These are phyloP conservation scores for Ectemnius cavifrons DNA, from an alignment of 2,888 invertebrate genomes.

Conservation along the genomic window DNA sequence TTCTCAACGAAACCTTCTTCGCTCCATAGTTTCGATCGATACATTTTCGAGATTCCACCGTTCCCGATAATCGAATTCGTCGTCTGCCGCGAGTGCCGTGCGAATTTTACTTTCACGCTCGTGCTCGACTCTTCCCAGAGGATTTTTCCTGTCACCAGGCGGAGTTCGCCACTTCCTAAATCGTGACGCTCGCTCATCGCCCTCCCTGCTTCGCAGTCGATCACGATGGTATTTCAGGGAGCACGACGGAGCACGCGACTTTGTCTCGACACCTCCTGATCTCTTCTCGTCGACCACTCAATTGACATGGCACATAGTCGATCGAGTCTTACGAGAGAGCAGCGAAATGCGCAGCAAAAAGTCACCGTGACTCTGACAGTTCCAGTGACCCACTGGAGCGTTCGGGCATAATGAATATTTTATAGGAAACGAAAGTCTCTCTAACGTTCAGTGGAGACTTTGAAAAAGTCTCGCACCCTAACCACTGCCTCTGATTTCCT, in stretches of 20 bases:
- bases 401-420: slow-evolving; percentile 57
- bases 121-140: slow-evolving; percentile 33
- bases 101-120: slow-evolving; percentile 51
- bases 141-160: slow-evolving; percentile 35
- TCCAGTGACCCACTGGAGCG: slow-evolving; percentile 54
- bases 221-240: slow-evolving; percentile 54
- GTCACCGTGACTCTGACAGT: slow-evolving; percentile 20
- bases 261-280: slow-evolving; percentile 10
- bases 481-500: not conserved
- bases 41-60: not conserved
- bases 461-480: not conserved
- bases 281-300: slow-evolving; percentile 53
- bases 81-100: not conserved
- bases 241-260: slow-evolving; percentile 44
- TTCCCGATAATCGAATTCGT: not conserved
- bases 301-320: slow-evolving; percentile 52
- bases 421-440: slow-evolving; percentile 52
- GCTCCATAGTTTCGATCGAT: not conserved
- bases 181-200: slow-evolving; percentile 45
- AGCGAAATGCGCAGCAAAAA: slow-evolving; percentile 32
- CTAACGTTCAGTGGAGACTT: not conserved
- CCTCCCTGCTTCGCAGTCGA: slow-evolving; percentile 21
- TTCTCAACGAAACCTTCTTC: too few relatives aligned
- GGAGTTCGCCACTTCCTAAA: slow-evolving; percentile 42
- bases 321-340: slow-evolving; percentile 49